Evolutionary conservation across 64 coral and sea anemone species (phyloP), one percentile per base, ranked within the genome.

Genomic region (Montipora cactus): DNA sequence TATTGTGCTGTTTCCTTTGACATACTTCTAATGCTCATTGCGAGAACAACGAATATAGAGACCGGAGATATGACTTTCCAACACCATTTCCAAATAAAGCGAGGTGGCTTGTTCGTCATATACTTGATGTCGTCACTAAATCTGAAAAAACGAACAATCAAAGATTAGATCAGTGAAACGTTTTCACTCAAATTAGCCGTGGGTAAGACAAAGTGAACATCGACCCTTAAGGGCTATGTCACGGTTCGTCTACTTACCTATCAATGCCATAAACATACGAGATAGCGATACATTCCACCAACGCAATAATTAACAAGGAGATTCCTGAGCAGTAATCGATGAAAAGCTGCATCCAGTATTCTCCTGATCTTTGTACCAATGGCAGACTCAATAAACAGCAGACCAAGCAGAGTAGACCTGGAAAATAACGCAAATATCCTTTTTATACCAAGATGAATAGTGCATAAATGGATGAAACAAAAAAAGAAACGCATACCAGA

Each of bases 1-100:
- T 99, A 99, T 1, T 87, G 87, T 45, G 95, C 91, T 59, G 78
- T 73, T 3, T 3, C 55, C 80, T 92, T 78, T 6, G 88, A 89
- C 95, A 99, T 96, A 2, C 89, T 85, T 92, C 95, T 96, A 15
- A 99, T 94, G 28, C 91, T 96, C 95, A 99, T 96, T 15, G 92
- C 79, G 58, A 99, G 85, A 2, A 99, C 95, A 47, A 86, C 83
- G 46, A 99, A 81, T 73, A 99, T 99, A n/a, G 97, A 86, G 7
- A 99, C 19, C 13, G 97, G 97, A 21, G 97, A 99, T 47, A 99
- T 96, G 55, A 96, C 74, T 48, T 99, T 99, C 97, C 97, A 99
- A 58, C 97, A 99, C 97, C 97, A 99, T 83, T 92, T 99, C 97
- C 97, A 99, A 51, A 99, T 92, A 53, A 99, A 99, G 76, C 97